phyloP scores from a whole-genome alignment of 2,888 invertebrate species.

The Mellilla xanthometata region DNA sequence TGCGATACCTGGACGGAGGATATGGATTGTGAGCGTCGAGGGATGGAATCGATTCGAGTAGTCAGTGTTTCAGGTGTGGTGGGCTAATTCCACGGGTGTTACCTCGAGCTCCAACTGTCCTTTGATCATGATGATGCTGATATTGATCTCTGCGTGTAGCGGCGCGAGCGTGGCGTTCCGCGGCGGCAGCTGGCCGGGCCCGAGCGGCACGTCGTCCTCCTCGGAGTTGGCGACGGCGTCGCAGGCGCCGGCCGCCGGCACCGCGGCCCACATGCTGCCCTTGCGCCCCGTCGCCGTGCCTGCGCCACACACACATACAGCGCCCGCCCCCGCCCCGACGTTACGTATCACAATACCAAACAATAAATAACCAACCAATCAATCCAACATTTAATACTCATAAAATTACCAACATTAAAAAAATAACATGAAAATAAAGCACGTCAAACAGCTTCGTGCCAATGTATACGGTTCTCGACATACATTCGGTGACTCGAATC shows the following conservation, averaged over 20 bases:
- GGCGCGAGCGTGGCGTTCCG: constrained; percentile 87
- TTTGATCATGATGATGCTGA: constrained; percentile 94
- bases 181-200: constrained; percentile 92
- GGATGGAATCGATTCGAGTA: too few species aligned
- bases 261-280: constrained; percentile 82
- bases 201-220: constrained; percentile 84
- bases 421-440: constrained; percentile 77
- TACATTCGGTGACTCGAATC: constrained; percentile 54
- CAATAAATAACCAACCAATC: constrained; percentile 73
- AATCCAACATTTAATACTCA: constrained; percentile 64
- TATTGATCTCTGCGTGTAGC: constrained; percentile 91
- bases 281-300: constrained; percentile 81
- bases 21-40: too few species aligned
- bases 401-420: constrained; percentile 48
- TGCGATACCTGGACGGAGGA: constrained; percentile 69
- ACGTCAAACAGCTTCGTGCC: constrained; percentile 81
- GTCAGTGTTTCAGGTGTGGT: too few species aligned
- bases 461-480: constrained; percentile 72
- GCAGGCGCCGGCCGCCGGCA: constrained; percentile 69
- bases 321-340: constrained; percentile 4
- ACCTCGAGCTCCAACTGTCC: constrained; percentile 95
- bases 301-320: constrained; percentile 39
- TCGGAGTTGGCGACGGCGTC: constrained; percentile 57
- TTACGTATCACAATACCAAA: neutral
- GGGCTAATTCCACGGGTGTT: constrained; percentile 8